Conservation (phyloP, 2,113 vertebrate species). For the Heterocephalus glaber region DNA sequence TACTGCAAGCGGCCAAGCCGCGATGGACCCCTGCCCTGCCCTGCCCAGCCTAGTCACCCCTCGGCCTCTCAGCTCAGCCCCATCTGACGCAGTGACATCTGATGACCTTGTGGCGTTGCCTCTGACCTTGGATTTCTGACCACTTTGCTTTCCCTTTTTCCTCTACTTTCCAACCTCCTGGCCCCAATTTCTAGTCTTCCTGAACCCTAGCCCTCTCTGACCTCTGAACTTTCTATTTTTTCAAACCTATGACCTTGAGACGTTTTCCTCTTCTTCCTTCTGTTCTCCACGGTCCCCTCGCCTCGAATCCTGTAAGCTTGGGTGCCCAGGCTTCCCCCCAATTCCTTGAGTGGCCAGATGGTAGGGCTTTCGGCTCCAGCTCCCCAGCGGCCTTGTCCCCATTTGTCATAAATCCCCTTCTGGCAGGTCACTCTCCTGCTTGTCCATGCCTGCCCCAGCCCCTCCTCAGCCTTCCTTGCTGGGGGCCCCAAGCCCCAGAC, state of each 20-base stretch:
- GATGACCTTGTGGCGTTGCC: background rate
- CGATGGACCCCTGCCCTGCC: rapidly evolving
- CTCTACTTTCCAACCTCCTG: background rate
- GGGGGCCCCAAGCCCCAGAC: background rate
- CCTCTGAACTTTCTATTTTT: background rate
- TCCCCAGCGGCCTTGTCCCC: rapidly evolving
- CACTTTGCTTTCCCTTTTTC: too few species aligned
- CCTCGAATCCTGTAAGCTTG: rapidly evolving
- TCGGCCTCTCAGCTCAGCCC: too few species aligned
- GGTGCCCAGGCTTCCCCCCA: background rate
- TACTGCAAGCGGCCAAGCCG: background rate
- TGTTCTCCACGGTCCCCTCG: background rate
- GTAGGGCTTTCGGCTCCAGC: background rate
- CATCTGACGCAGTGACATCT: rapidly evolving
- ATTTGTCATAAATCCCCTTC: background rate
- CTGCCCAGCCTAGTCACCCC: rapidly evolving
- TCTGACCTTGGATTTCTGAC: background rate
- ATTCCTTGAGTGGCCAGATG: background rate
- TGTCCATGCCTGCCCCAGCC: background rate
- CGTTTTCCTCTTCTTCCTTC: background rate
- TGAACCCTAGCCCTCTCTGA: background rate
- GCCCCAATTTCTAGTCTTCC: background rate
- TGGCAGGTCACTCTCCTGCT: background rate
- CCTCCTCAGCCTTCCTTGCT: background rate
- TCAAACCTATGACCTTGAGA: background rate